Base-by-base conservation (phyloP, 2,888 invertebrate genomes). In the Campoplex capitator region DNA sequence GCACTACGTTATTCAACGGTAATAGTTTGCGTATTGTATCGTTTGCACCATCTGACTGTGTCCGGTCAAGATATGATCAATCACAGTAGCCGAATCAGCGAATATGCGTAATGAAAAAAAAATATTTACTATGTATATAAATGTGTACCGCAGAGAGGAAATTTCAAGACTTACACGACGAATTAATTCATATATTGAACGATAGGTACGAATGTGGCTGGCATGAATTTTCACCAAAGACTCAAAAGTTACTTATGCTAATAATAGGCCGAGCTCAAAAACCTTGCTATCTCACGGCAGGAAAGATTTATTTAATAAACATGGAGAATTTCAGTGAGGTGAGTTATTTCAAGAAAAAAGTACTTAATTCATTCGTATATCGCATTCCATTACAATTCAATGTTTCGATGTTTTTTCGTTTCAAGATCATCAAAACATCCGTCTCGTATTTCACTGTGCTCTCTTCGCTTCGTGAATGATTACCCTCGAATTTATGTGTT, bases 361-460 rank as follows among this genome's bases (percentile, higher is more conserved):
- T n/a, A n/a, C n/a, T n/a, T n/a, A 32, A 4, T 65, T 3, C 6
- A 62, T 28, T 32, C 7, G 32, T 65, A 23, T 23, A 23, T 23
- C 23, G 23, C 23, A 32, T 65, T 32, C 11, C 11, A 35, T 48
- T 48, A 48, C n/a, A 42, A n/a, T 32, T 28, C 11, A 42, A n/a
- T 68, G 2, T 13, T 62, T 62, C 32, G 3, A 28, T 4, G 32
- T 42, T 42, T n/a, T 23, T n/a, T 11, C 13, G n/a, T 81, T 82
- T 68, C 9, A 75, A 82, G 82, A 58, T 82, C 58, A n/a, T 82
- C 23, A 54, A 82, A 74, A 75, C 75, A 13, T 82, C 82, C 3
- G 32, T 82, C n/a, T 82, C 82, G 75, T 82, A 82, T 45, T 82
- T 82, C 56, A 82, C 82, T 0, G 56, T 82, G 13, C 32, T 82